phyloP scores from a whole-genome alignment of 2,113 vertebrate species.

The Syngnathus floridae region DNA sequence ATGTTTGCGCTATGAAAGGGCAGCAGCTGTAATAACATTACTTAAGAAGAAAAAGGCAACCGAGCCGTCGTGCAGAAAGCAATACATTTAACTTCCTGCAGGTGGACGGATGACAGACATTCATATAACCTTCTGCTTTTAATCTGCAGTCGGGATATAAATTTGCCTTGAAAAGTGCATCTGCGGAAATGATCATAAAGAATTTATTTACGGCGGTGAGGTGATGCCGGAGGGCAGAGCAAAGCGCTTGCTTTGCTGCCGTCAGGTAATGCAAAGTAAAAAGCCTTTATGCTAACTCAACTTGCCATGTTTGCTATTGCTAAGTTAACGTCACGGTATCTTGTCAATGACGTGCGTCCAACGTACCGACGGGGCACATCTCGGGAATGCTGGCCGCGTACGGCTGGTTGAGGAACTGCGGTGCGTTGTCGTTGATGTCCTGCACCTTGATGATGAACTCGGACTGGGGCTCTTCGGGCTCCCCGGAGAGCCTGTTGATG shows the following conservation, averaged over 20 bases:
- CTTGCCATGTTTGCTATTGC: not conserved
- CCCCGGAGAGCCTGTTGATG: conserved; percentile 67
- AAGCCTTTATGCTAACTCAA: not conserved
- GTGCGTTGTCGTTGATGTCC: conserved; percentile 88
- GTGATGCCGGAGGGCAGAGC: not conserved
- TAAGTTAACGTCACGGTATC: not conserved
- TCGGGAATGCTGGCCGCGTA: conserved; percentile 85
- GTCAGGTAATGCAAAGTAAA: not conserved
- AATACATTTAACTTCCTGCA: conserved; percentile 61
- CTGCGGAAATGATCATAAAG: conserved; percentile 1
- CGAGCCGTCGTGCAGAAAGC: conserved; percentile 31
- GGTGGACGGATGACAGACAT: conserved; percentile 45
- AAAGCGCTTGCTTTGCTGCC: not conserved
- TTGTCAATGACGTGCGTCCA: not conserved
- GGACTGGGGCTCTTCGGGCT: conserved; percentile 81
- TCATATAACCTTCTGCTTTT: conserved; percentile 43
- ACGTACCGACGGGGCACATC: conserved; percentile 86
- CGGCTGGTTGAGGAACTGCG: conserved; percentile 83
- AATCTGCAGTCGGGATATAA: conserved; percentile 31
- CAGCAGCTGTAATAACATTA: conserved; percentile 59
- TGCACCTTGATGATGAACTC: conserved; percentile 88
- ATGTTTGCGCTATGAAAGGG: conserved; percentile 60
- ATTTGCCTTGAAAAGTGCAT: conserved; percentile 19
- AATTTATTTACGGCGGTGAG: not conserved
- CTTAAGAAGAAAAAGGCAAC: conserved; percentile 55